These are phyloP conservation scores for Ametastegia equiseti DNA, from an alignment of 2,888 invertebrate species.

Conservation along the genomic window DNA sequence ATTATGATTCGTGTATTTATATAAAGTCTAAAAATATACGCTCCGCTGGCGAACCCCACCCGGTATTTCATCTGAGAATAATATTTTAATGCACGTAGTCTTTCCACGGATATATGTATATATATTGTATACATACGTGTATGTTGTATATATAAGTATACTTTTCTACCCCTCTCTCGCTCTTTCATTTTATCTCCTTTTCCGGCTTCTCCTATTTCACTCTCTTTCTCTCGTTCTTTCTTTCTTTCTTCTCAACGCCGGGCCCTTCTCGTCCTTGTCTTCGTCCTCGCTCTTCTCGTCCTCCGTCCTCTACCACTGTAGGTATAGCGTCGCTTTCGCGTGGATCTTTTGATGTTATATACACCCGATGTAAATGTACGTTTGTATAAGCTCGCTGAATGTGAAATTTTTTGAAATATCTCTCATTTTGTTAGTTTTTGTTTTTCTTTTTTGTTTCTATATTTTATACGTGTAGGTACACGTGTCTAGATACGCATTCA, in stretches of 20 bases:
- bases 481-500: not conserved
- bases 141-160: not conserved
- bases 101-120: constrained; percentile 45
- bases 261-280: constrained; percentile 44
- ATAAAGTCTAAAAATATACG: constrained; percentile 76
- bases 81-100: constrained; percentile 75
- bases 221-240: constrained; percentile 47
- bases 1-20: constrained; percentile 76
- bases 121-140: not conserved
- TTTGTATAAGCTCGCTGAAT: constrained; percentile 27
- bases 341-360: constrained; percentile 68
- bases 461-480: not conserved
- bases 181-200: constrained; percentile 53
- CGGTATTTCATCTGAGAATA: constrained; percentile 76
- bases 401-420: not conserved
- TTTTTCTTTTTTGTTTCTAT: not conserved
- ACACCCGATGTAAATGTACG: constrained; percentile 52
- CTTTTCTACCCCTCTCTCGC: not conserved
- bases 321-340: constrained; percentile 67
- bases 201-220: constrained; percentile 48
- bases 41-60: constrained; percentile 74
- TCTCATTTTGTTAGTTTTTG: not conserved
- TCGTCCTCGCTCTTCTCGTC: constrained; percentile 32
- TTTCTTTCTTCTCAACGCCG: constrained; percentile 53
- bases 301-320: not conserved